Evolutionary conservation across 2,888 invertebrate species (phyloP), one percentile per base, ranked within the genome.

Genomic region (Physocephala rufipes): DNA sequence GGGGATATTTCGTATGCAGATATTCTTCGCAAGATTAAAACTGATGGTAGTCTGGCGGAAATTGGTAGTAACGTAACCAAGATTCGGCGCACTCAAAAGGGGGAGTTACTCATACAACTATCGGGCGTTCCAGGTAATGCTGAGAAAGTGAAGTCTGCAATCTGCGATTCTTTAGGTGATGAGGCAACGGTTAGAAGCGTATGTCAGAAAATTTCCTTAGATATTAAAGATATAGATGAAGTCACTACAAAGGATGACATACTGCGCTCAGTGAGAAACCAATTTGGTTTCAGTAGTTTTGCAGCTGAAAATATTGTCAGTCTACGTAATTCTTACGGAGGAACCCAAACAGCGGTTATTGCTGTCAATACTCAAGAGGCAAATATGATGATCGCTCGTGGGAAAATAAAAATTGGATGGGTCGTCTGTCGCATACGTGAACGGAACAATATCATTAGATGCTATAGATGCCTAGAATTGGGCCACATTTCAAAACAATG

Each of bases 381-480:
- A 5, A 49, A 3, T 3, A 49, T 5, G 5, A 15, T 49, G 1
- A 15, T 2, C 13, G 13, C 13, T 16, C 16, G 4, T 5, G 49
- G 49, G 4, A 49, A 49, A 49, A 49, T 3, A 16, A 49, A 19
- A 13, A 49, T 49, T 12, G 49, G 49, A 5, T 49, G 49, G 49
- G 49, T 49, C 5, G 49, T 49, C 4, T 49, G 49, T n/a, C 49
- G 49, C 13, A 4, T 67, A 19, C 58, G 53, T 15, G 67, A 43
- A 21, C 49, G 28, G 2, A 28, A 24, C 21, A 2, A 21, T 15
- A 21, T 66, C 28, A 66, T 7, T 9, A 47, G 36, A 13, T 67
- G 67, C 58, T 67, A 43, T 16, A 59, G 28, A 21, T 67, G 67
- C 26, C 36, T 59, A n/a, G 59, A 59, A 36, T 59, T 45, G 28